phyloP scores from a whole-genome alignment of 2,888 invertebrate genomes.

The Colletes collaris region DNA sequence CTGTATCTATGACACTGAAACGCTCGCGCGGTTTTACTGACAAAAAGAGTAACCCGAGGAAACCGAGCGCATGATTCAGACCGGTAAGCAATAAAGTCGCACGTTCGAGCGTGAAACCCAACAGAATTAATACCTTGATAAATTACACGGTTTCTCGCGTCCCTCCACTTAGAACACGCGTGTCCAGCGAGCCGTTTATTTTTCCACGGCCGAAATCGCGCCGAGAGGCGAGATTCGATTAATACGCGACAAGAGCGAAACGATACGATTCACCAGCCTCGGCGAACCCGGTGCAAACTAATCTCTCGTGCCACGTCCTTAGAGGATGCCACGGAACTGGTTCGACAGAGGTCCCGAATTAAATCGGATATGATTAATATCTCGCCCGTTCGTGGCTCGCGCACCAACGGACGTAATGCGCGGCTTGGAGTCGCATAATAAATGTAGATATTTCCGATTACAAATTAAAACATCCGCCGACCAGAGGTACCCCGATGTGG shows the following conservation, averaged over 20 bases:
- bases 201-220: conserved; percentile 15
- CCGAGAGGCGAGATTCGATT: neutral
- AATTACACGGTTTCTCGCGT: conserved; percentile 26
- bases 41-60: too few species aligned
- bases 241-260: conserved; percentile 7
- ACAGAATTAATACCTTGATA: conserved; percentile 45
- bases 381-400: neutral
- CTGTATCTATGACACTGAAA: too few species aligned
- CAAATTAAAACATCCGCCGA: conserved; percentile 65
- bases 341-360: conserved; percentile 38
- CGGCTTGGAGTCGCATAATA: conserved; percentile 51
- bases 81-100: conserved; percentile 26
- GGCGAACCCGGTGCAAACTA: conserved; percentile 9
- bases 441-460: conserved; percentile 67
- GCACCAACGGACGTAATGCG: conserved; percentile 47
- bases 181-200: conserved; percentile 6
- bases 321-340: conserved; percentile 21
- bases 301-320: conserved; percentile 6
- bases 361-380: conserved; percentile 55
- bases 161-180: conserved; percentile 1
- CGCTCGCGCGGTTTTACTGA: too few species aligned
- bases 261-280: neutral
- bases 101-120: conserved; percentile 36
- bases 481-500: conserved; percentile 50
- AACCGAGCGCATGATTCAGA: conserved; percentile 26